Evolutionary conservation across 2,888 invertebrate genomes (phyloP).

Genomic region (Melanostoma mellinum): DNA sequence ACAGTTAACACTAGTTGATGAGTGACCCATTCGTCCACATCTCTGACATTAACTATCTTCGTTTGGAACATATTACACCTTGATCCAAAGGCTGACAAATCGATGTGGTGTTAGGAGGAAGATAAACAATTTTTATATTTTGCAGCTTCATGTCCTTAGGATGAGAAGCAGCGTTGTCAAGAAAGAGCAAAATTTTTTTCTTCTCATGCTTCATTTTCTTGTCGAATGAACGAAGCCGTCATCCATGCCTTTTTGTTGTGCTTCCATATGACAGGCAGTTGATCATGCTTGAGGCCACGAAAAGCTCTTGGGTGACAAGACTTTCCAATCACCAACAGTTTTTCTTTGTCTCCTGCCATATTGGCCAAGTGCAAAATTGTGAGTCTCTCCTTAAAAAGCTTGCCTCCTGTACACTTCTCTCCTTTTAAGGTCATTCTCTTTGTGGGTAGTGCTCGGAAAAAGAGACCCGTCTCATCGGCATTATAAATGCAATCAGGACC

Average conservation of each 20-base stretch:
- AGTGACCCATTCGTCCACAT: neutral
- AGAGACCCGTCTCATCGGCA: constrained; percentile 76
- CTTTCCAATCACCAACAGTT: constrained; percentile 77
- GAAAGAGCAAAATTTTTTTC: neutral
- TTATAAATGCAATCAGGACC: constrained; percentile 74
- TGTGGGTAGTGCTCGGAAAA: constrained; percentile 74
- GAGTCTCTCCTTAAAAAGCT: constrained; percentile 75
- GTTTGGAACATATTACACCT: constrained; percentile 57
- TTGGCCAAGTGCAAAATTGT: constrained; percentile 77
- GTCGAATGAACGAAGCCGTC: constrained; percentile 3
- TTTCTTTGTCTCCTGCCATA: constrained; percentile 77
- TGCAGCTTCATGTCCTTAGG: constrained; percentile 4
- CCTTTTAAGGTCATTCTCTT: constrained; percentile 75
- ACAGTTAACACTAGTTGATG: neutral
- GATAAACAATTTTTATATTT: constrained; percentile 30
- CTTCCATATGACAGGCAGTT: constrained; percentile 41
- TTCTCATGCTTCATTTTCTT: neutral
- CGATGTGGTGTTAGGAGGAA: constrained; percentile 46
- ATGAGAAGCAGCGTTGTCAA: constrained; percentile 25
- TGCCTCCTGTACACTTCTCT: constrained; percentile 76
- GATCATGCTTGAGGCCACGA: constrained; percentile 26
- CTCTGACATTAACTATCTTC: neutral
- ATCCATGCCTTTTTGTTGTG: constrained; percentile 33
- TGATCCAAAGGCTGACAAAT: constrained; percentile 63
- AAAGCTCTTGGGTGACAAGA: constrained; percentile 76